Evolutionary conservation across 2,797 vertebrate genomes (phyloP).

Genomic region (Neomorphus geoffroyi): DNA sequence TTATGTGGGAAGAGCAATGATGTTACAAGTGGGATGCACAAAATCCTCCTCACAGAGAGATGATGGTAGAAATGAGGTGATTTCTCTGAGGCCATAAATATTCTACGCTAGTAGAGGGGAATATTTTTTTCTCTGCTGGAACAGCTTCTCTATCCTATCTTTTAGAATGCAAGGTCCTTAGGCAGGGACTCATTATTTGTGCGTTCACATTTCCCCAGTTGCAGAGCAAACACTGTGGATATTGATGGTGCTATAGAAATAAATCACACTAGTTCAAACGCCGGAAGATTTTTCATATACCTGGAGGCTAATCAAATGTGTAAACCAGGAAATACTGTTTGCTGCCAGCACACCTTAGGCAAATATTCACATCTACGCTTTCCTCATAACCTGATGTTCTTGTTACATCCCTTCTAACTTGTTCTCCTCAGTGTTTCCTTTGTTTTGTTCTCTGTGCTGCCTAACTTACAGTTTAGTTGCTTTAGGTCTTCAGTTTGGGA

Average conservation of each 20-base stretch:
- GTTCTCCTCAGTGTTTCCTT: neutral
- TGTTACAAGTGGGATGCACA: neutral
- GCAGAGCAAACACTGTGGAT: neutral
- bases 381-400: neutral
- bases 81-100: neutral
- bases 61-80: neutral
- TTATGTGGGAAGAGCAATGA: neutral
- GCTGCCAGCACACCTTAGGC: constrained; percentile 22
- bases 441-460: neutral
- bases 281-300: neutral
- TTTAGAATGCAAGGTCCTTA: neutral
- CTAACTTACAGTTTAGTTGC: neutral
- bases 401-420: neutral
- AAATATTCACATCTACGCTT: constrained; percentile 15
- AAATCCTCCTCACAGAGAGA: neutral
- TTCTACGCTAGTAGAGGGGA: neutral
- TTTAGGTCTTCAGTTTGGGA: neutral
- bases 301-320: constrained; percentile 37
- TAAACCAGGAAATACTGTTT: neutral
- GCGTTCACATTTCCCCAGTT: neutral
- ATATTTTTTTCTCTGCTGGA: neutral
- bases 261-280: neutral
- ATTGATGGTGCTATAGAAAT: neutral
- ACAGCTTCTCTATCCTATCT: neutral
- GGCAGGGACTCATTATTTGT: neutral